Conservation (phyloP, 2,113 vertebrate species). For the Eubucco bourcierii region DNA sequence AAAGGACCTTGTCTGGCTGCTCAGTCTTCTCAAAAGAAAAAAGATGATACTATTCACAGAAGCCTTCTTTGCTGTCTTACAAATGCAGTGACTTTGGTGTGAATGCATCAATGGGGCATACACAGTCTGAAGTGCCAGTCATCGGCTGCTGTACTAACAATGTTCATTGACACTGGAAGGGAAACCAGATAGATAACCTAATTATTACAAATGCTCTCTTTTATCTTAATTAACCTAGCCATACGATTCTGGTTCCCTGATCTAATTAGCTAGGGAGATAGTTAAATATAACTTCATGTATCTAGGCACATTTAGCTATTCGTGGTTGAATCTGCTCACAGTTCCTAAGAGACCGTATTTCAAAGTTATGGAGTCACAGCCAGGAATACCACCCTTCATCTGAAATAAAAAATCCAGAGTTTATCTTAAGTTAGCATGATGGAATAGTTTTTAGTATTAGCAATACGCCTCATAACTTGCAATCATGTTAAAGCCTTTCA, state of each 20-base stretch:
- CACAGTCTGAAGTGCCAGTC: background rate
- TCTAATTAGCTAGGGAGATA: constrained; percentile 14
- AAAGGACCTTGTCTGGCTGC: background rate
- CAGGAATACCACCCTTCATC: background rate
- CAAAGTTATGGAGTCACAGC: background rate
- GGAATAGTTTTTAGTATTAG: background rate
- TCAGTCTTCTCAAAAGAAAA: background rate
- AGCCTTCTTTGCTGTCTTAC: background rate
- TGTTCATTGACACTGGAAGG: background rate
- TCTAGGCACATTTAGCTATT: background rate
- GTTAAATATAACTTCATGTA: constrained; percentile 37
- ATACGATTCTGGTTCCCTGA: background rate
- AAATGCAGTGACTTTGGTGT: background rate
- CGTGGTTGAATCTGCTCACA: background rate
- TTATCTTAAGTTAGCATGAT: background rate
- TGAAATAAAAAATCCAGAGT: constrained; percentile 3
- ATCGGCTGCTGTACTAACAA: rapidly evolving
- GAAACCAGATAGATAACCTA: background rate
- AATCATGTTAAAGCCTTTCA: background rate
- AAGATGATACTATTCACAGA: background rate
- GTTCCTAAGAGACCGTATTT: constrained; percentile 2
- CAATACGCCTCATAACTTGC: background rate
- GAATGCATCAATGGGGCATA: background rate
- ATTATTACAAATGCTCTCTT: background rate
- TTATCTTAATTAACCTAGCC: background rate